These are phyloP conservation scores for Thaumatotibia leucotreta DNA, from an alignment of 1,140 invertebrate species.

Conservation along the genomic window DNA sequence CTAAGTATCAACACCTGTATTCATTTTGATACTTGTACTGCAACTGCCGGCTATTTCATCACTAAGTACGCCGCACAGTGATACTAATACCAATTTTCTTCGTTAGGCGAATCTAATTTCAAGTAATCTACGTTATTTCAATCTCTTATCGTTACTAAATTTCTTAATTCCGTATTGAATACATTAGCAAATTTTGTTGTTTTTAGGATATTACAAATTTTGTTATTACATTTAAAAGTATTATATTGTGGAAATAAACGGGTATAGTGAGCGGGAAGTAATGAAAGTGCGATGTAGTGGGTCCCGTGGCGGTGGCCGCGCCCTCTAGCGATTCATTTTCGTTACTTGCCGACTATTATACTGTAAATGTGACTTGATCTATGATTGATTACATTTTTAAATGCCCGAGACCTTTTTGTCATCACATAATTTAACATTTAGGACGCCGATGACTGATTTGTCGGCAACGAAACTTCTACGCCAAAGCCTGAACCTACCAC, in stretches of 20 bases:
- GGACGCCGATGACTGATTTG: too few relatives aligned
- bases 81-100: not conserved
- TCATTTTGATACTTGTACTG: not conserved
- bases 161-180: constrained; percentile 12
- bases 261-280: not conserved
- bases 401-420: too few relatives aligned
- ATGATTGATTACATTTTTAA: not conserved
- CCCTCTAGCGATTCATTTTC: not conserved
- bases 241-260: constrained; percentile 5
- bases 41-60: not conserved
- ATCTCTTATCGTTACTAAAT: constrained; percentile 11
- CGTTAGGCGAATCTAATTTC: not conserved
- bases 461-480: too few relatives aligned
- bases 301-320: not conserved
- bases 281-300: not conserved
- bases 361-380: not conserved
- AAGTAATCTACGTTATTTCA: not conserved
- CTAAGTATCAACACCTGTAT: not conserved
- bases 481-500: too few relatives aligned
- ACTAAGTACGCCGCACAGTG: not conserved
- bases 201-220: constrained; percentile 12
- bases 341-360: not conserved
- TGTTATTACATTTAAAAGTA: not conserved
- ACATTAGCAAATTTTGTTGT: too few relatives aligned
- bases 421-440: too few relatives aligned